Percentiles rank a stretch among this genome's conserved stretches.
Conservation (phyloP, 2,888 invertebrate genomes). For the Iphiclides podalirius region DNA sequence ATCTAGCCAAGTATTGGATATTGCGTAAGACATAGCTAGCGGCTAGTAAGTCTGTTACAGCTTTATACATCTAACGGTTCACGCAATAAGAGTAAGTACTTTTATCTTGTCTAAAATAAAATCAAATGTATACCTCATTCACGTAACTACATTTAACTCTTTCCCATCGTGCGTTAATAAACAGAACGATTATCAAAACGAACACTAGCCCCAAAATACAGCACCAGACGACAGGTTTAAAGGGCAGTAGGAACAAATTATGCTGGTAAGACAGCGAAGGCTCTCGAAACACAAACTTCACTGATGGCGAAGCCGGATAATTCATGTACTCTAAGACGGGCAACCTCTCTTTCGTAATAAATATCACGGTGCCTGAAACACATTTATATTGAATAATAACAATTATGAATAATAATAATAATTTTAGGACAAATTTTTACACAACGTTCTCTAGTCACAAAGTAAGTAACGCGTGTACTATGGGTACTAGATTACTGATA, state of each 20-base stretch:
- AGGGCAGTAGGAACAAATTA: slow-evolving; percentile 83
- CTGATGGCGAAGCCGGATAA: slow-evolving; percentile 51
- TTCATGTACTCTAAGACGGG: slow-evolving; percentile 65
- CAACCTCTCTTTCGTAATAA: slow-evolving; percentile 41
- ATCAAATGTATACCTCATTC: not conserved
- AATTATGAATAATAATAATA: no score
- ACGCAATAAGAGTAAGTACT: no score
- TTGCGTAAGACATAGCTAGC: no score
- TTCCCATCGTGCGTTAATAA: slow-evolving; percentile 56
- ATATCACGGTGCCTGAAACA: slow-evolving; percentile 46
- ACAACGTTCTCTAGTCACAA: no score
- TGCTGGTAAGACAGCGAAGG: slow-evolving; percentile 83
- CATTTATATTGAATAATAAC: not conserved
- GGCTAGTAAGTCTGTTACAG: no score
- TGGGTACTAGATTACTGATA: no score
- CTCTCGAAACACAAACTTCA: slow-evolving; percentile 81
- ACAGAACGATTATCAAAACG: slow-evolving; percentile 43
- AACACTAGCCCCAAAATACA: slow-evolving; percentile 65
- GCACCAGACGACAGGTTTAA: slow-evolving; percentile 81
- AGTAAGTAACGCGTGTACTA: no score
- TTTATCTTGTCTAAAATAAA: no score
- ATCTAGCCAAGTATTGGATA: no score
- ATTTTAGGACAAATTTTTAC: no score
- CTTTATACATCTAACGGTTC: no score
- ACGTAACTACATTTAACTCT: slow-evolving; percentile 29